phyloP scores from a whole-genome alignment of 2,888 invertebrate genomes.

The Chaetogeoica ovagalla region DNA sequence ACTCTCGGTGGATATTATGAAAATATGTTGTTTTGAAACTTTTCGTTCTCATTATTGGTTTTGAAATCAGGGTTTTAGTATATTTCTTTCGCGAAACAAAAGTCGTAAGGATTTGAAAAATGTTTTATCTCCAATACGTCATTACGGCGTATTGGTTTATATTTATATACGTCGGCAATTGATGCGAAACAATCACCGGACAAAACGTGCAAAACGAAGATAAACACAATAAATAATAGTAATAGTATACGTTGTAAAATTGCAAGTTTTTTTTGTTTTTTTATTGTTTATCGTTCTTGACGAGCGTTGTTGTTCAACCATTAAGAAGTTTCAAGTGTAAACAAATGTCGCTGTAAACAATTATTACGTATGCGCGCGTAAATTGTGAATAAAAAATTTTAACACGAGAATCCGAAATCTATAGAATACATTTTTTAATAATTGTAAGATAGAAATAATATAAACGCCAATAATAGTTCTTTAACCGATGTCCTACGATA shows the following conservation, averaged over 20 bases:
- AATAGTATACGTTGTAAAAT: constrained; percentile 9
- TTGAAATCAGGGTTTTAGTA: background rate
- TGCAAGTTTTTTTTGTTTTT: constrained; percentile 1
- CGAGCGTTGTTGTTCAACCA: constrained; percentile 18
- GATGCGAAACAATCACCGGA: constrained; percentile 36
- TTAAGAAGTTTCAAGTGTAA: background rate
- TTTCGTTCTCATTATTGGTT: background rate
- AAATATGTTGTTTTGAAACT: background rate
- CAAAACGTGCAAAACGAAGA: constrained; percentile 37
- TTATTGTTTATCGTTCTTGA: constrained; percentile 20
- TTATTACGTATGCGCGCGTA: constrained; percentile 17
- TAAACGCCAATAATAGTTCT: too few species aligned
- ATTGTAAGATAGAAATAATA: too few species aligned
- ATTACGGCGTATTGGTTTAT: constrained; percentile 11
- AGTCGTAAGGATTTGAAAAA: constrained; percentile 5
- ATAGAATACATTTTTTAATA: too few species aligned
- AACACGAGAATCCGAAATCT: too few species aligned
- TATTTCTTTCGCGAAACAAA: background rate
- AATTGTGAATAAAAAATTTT: background rate
- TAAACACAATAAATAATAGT: constrained; percentile 10
- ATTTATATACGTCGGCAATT: background rate
- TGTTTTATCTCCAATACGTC: constrained; percentile 16
- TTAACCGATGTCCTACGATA: too few species aligned
- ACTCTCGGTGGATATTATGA: too few species aligned
- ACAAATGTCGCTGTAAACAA: background rate